Base-by-base conservation (phyloP, 2,888 invertebrate genomes). In the Thymelicus acteon region DNA sequence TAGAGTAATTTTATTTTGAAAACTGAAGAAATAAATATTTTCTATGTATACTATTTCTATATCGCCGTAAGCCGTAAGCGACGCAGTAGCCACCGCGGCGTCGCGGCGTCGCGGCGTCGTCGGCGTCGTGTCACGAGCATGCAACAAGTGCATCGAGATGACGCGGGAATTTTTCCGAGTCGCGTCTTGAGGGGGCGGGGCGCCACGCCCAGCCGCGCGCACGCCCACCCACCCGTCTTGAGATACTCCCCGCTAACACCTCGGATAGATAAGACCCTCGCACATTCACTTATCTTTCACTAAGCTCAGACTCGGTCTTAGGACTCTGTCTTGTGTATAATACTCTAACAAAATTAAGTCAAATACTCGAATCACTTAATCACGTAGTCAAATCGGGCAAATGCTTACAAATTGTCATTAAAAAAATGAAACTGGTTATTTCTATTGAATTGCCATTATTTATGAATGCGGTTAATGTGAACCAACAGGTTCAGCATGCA, bases 201-300 rank as follows among this genome's bases (percentile, higher is more conserved):
- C 82, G 86, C 83, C 88, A 83, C 92, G 91, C 91, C 91, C 87
- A 88, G 83, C 76, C 77, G 67, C 66, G 77, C 79, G 77, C 85
- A 90, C 92, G 92, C 92, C 92, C 88, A 84, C 82, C 74, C 74
- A 60, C 49, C 54, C 61, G 77, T 86, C 88, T 89, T 79, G 60
- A 79, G 76, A 74, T 60, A 72, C 75, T 72, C 75, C 75, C 74
- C 66, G 54, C 64, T 63, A 72, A 12, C 68, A 39, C 24, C 31
- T 8, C 8, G 44, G 44, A 10, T 48, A 74, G 73, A 75, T 73
- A 67, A 67, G 62, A 58, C 58, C 60, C 61, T 40, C 39, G 15
- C 48, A 67, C 67, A 61, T 49, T 58, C 44, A 65, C 58, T 40
- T 8, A 39, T 60, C 24, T 44, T 62, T 54, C 60, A 12, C 19